Evolutionary conservation across 1,140 invertebrate genomes (phyloP).

Genomic region (Dinothrombium tinctorium): DNA sequence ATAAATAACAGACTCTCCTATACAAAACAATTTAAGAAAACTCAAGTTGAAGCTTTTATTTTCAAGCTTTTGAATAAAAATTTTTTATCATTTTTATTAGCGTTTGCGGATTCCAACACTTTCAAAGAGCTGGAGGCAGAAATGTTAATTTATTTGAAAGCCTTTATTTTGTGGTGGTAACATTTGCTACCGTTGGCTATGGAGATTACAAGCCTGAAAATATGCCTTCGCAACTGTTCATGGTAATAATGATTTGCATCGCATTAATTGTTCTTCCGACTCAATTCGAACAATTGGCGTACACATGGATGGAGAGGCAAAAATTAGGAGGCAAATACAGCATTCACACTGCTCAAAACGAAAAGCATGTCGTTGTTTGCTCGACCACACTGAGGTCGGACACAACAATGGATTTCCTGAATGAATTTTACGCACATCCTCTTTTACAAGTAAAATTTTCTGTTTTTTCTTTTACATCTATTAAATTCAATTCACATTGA

Average conservation of each 20-base stretch:
- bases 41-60: background rate
- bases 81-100: constrained; percentile 17
- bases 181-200: constrained; percentile 28
- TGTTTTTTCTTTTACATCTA: too few relatives aligned
- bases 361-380: too few relatives aligned
- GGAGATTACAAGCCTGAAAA: constrained; percentile 27
- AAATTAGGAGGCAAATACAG: constrained; percentile 70
- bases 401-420: constrained; percentile 94
- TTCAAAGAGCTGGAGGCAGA: constrained; percentile 26
- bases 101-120: constrained; percentile 29
- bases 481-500: too few relatives aligned
- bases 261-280: constrained; percentile 27
- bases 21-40: background rate
- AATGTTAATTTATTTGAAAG: constrained; percentile 27
- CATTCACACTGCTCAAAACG: too few relatives aligned
- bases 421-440: constrained; percentile 95
- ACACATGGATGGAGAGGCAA: too few relatives aligned
- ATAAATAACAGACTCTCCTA: background rate
- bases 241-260: constrained; percentile 27
- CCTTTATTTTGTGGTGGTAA: constrained; percentile 31
- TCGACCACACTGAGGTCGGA: constrained; percentile 83
- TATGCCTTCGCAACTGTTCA: constrained; percentile 29
- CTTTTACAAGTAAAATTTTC: constrained; percentile 50
- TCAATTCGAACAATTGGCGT: too few relatives aligned
- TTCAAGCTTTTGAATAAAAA: background rate